These are phyloP conservation scores for Metalampra italica DNA, from an alignment of 2,888 invertebrate genomes.

Conservation along the genomic window DNA sequence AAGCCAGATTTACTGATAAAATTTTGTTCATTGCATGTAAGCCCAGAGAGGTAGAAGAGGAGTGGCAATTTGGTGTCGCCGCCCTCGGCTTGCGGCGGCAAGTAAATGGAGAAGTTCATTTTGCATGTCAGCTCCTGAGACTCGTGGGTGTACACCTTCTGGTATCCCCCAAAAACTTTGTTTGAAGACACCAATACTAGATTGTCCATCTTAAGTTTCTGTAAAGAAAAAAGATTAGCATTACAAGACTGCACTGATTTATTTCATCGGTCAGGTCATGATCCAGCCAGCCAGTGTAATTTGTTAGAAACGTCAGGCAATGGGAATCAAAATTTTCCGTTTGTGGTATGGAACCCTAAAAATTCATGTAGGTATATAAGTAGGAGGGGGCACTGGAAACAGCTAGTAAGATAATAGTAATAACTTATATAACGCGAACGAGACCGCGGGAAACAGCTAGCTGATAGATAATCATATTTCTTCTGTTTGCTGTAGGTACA, in stretches of 20 bases:
- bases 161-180: conserved; percentile 89
- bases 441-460: no score
- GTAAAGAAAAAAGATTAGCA: conserved; percentile 14
- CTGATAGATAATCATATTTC: no score
- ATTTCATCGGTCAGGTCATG: no score
- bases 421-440: no score
- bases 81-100: conserved; percentile 87
- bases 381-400: no score
- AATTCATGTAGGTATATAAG: no score
- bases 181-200: conserved; percentile 81
- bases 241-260: not conserved
- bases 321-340: no score
- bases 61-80: conserved; percentile 85
- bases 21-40: conserved; percentile 97
- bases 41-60: conserved; percentile 93
- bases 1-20: conserved; percentile 97
- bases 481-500: no score
- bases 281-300: no score
- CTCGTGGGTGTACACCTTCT: conserved; percentile 90
- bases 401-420: no score
- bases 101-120: conserved; percentile 95
- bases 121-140: conserved; percentile 89
- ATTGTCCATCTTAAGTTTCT: conserved; percentile 62
- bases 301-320: no score
- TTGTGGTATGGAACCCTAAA: no score